Base-by-base conservation (phyloP, 2,888 invertebrate species). In the Cyclophora punctaria region DNA sequence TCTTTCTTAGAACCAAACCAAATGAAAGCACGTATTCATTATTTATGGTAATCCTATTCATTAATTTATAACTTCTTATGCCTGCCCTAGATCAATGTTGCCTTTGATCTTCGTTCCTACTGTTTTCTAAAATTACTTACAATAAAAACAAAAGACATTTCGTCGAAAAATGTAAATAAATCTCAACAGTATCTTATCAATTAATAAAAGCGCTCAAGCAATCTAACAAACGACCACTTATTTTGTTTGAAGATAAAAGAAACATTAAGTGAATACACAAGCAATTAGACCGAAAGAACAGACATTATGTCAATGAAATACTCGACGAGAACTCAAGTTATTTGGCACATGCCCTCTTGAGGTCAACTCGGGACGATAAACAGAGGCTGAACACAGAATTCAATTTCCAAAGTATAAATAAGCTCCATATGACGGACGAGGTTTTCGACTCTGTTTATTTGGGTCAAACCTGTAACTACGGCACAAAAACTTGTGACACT, bases 391-490 rank as follows among this genome's bases (percentile, higher is more conserved):
- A 61, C 59, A 63, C 63, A 62, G 63, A 75, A 78, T 78, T 78
- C 76, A 78, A 80, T 80, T 79, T 74, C 64, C 69, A 73, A 72
- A 78, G 69, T 77, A 69, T 67, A 4, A 34, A 44, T 44, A 72
- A 75, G 67, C 66, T 67, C 52, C 60, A 57, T 64, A 66, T 71
- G 71, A 70, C 65, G 63, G 67, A 66, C 66, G 66, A 72, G 66
- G 92, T 89, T 47, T 74, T 72, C 69, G 65, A 55, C 55, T 65
- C 61, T 79, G 80, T 82, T 81, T 82, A 80, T 80, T 80, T 78
- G 75, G 79, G 80, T 80, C 78, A 78, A 73, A 63, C 61, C 62
- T 58, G 68, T 65, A 65, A 70, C 69, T 69, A 67, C 66, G 66
- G 69, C 67, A 69, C 68, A 72, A 69, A 72, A 59, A 88, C 86